A percentile compares a stretch with the other conserved stretches of the same genome.
These are phyloP conservation scores for Sinocyclocheilus grahami DNA, from an alignment of 2,113 vertebrate species.

Conservation along the genomic window DNA sequence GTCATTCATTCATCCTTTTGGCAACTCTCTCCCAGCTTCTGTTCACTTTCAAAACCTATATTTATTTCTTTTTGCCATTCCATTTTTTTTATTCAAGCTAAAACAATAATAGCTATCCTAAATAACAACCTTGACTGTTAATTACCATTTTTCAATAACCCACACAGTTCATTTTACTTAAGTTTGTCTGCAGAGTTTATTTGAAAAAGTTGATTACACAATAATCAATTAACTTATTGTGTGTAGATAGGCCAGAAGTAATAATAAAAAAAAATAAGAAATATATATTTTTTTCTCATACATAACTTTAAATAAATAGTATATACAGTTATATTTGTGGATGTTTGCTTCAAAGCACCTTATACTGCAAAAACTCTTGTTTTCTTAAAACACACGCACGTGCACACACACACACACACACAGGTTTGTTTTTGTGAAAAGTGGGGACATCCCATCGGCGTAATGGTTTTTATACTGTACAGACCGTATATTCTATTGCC, in stretches of 20 bases:
- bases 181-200: not conserved
- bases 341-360: too few relatives aligned
- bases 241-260: not conserved
- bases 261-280: too few relatives aligned
- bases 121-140: not conserved
- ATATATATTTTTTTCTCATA: too few relatives aligned
- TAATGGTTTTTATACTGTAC: too few relatives aligned
- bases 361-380: too few relatives aligned
- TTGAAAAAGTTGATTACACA: not conserved
- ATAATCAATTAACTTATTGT: not conserved
- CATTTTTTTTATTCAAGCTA: not conserved
- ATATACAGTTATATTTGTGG: not conserved
- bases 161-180: not conserved
- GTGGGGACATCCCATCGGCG: too few relatives aligned
- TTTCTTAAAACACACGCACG: too few relatives aligned
- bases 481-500: too few relatives aligned
- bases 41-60: not conserved
- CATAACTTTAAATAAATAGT: not conserved
- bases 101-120: not conserved
- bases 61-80: not conserved
- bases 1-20: constrained; percentile 60
- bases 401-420: too few relatives aligned
- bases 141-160: not conserved
- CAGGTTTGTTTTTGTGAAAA: too few relatives aligned
- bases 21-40: constrained; percentile 9